phyloP scores from a whole-genome alignment of 2,797 vertebrate species.

The Coregonus sp. region DNA sequence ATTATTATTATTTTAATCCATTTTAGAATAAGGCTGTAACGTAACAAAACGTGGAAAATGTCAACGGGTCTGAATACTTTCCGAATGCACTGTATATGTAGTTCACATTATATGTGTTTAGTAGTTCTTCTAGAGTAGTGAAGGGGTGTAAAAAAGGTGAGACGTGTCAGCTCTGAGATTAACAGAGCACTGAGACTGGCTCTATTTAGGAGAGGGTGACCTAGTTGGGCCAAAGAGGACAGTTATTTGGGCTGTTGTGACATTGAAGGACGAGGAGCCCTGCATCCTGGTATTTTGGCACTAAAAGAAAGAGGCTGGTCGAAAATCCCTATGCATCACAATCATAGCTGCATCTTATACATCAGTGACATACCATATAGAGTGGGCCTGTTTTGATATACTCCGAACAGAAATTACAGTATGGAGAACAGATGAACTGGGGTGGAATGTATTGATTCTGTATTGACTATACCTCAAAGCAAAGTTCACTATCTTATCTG shows the following conservation, averaged over 20 bases:
- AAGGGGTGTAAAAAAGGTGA: conserved; percentile 27
- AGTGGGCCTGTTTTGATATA: background rate
- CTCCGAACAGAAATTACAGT: background rate
- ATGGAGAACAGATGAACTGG: background rate
- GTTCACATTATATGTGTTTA: background rate
- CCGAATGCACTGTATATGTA: no score
- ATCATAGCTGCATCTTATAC: background rate
- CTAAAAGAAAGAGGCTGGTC: background rate
- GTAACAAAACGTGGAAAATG: no score
- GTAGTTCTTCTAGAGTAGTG: background rate
- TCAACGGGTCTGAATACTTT: no score
- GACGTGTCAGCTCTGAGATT: conserved; percentile 28
- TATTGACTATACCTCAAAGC: background rate
- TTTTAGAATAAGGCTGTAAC: no score
- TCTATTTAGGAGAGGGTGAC: conserved; percentile 45
- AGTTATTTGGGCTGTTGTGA: conserved; percentile 48
- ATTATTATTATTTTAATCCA: no score
- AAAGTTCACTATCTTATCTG: background rate
- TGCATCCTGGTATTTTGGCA: conserved; percentile 17
- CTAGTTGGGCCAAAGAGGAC: conserved; percentile 50
- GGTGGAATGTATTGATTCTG: background rate
- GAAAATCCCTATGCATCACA: background rate
- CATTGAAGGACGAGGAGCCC: conserved; percentile 27
- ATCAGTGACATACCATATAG: background rate
- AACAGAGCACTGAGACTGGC: conserved; percentile 22